Evolutionary conservation across 2,888 invertebrate genomes (phyloP), one percentile per base, ranked within the genome.

Genomic region (Lasioglossum pauxillum): DNA sequence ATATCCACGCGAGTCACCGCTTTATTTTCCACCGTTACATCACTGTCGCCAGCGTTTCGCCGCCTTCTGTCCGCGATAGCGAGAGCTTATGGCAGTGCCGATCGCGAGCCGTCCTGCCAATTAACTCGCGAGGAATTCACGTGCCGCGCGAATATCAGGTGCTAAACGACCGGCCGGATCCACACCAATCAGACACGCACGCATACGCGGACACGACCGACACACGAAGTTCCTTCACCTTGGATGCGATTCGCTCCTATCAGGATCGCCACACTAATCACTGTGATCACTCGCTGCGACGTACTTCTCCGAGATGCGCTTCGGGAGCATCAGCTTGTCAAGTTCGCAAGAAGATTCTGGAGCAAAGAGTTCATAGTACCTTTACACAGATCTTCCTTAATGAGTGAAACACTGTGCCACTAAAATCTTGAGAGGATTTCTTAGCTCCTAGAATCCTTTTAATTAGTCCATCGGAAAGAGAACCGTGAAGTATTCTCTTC

Each of bases 11-110:
- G 90, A 89, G 91, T 91, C 91, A 91, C 89, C 91, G 91, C 88
- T 91, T 91, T 91, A 91, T 91, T 91, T 91, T 91, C 89, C 90
- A 88, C 91, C 89, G 88, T 91, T 91, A 91, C 91, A 90, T 91
- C 91, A 91, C 89, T 91, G 86, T 88, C 91, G 87, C 80, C 85
- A 71, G 76, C 85, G 78, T 84, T 88, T 84, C 90, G 80, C 73
- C 67, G 44, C 75, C 73, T 72, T 31, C 57, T 60, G 60, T 60
- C 35, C 69, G 27, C 77, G 74, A 78, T 80, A 80, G 72, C 64
- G 75, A 75, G 82, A 64, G 38, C 69, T n/a, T n/a, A n/a, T 27
- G 60, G 69, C 38, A 10, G 35, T 64, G 64, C 35, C 69, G 64
- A 60, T 60, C 60, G 64, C 31, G 64, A 73, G 46, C 31, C 27